phyloP scores from a whole-genome alignment of 1,140 invertebrate species.

The Drosophila ficusphila region DNA sequence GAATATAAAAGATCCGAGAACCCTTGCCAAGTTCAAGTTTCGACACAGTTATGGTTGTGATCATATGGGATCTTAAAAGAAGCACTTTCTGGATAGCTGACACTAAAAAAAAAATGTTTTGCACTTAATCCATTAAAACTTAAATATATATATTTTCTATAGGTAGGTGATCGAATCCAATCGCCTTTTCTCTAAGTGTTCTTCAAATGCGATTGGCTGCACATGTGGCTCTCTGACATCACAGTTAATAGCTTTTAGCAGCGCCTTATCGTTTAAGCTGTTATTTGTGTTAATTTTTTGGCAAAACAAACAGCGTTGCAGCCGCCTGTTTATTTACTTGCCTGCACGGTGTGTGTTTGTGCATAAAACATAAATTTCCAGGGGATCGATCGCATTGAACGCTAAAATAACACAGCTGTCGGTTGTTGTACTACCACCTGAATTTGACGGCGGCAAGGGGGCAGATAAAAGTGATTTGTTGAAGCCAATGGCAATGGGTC shows the following conservation, averaged over 20 bases:
- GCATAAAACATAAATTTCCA: slow-evolving; percentile 57
- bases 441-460: slow-evolving; percentile 16
- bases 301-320: slow-evolving; percentile 19
- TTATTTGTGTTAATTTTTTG: slow-evolving; percentile 41
- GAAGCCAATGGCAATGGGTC: slow-evolving; percentile 46
- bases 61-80: neutral
- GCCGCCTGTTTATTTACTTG: slow-evolving; percentile 55
- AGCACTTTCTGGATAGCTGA: neutral
- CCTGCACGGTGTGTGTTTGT: slow-evolving; percentile 28
- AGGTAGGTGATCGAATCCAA: neutral
- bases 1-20: neutral
- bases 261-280: slow-evolving; percentile 32
- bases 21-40: slow-evolving; percentile 37
- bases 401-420: slow-evolving; percentile 64
- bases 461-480: slow-evolving; percentile 62
- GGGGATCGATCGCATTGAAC: slow-evolving; percentile 38
- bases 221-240: slow-evolving; percentile 48
- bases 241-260: slow-evolving; percentile 51
- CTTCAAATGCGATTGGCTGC: neutral
- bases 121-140: neutral
- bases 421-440: neutral
- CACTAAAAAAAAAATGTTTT: slow-evolving; percentile 12
- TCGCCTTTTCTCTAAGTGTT: neutral
- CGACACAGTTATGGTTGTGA: slow-evolving; percentile 17
- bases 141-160: neutral